Evolutionary conservation across 2,797 vertebrate genomes (phyloP), one percentile per base, ranked within the genome.

Genomic region (Tolypeutes matacus): DNA sequence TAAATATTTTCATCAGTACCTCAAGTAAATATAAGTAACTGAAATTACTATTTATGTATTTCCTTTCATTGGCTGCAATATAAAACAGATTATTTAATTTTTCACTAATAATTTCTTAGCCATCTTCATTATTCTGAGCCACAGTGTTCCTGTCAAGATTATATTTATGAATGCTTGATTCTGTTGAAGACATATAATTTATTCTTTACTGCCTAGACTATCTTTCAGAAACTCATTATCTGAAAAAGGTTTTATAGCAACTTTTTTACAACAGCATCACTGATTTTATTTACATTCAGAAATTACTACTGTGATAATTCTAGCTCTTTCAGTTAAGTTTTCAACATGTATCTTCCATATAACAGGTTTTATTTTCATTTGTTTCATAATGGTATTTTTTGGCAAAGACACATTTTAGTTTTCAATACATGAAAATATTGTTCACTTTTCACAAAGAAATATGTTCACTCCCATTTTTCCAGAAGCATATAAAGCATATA

Each of bases 401-500:
- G 13, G 39, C 31, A 89, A 83, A 78, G 36, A 31, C 34, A 7
- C 51, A 84, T 27, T 82, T 76, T 86, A 7, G 23, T 69, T 86
- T 93, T 69, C 18, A 70, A 46, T 60, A n/a, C 36, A 34, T 58
- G 89, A 73, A 80, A 80, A 31, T 72, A 31, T 62, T 36, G 14
- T 46, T 77, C 56, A 70, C 31, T 76, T 94, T 86, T 96, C 76
- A 76, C 69, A 78, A 60, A 87, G n/a, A 58, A 78, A 53, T 34
- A 58, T 29, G 12, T 58, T 65, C 17, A 70, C 36, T 49, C 62
- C 8, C 70, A 82, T 77, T 83, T 69, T 81, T 83, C 25, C 70
- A 13, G 23, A 89, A 86, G 31, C 46, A 46, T 25, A 27, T 64
- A 1, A 11, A n/a, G 31, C 46, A 46, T 20, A 21, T 64, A 1